Evolutionary conservation across 1,140 invertebrate species (phyloP), one percentile per base, ranked within the genome.

Genomic region (Monomorium pharaonis): DNA sequence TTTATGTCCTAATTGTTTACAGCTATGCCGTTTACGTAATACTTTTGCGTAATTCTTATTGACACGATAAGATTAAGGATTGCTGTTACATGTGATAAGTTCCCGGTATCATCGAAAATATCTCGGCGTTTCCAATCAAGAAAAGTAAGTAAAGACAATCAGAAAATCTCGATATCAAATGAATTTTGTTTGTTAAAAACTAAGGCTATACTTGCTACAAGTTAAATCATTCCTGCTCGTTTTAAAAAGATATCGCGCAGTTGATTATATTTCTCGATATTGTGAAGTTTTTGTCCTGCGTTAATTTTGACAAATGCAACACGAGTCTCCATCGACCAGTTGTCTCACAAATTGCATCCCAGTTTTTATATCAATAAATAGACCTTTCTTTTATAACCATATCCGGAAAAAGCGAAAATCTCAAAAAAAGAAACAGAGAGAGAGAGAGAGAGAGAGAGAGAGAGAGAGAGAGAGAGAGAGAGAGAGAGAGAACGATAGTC

Each of bases 1-100:
- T 4, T 4, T 18, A 21, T 30, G 30, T 74, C 16, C 76, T 51
- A 69, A 69, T 69, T 69, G 10, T 69, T 80, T 69, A 37, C 16
- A 24, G 7, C 51, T 44, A 21, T 58, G 5, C 5, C n/a, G 33
- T 70, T 81, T 81, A 42, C n/a, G 54, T 58, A 60, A 72, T n/a
- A 5, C 5, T 14, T 33, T 42, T 30, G 7, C 14, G 37, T 18
- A 27, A 44, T n/a, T 44, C 4, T 3, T 37, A 56, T 54, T 30
- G 47, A 42, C 30, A 4, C 27, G n/a, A 67, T 42, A 37, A 58
- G 56, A 18, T 42, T 51, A 24, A 18, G 12, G 0, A 16, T 21
- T 14, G 7, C 18, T 65, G 3, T n/a, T 14, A 9, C 21, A 9
- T 21, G n/a, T 54, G 42, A 63, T 37, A 49, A 63, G 1, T 49